Conservation (phyloP, 2,113 vertebrate genomes). For the human (Homo sapiens) region DNA sequence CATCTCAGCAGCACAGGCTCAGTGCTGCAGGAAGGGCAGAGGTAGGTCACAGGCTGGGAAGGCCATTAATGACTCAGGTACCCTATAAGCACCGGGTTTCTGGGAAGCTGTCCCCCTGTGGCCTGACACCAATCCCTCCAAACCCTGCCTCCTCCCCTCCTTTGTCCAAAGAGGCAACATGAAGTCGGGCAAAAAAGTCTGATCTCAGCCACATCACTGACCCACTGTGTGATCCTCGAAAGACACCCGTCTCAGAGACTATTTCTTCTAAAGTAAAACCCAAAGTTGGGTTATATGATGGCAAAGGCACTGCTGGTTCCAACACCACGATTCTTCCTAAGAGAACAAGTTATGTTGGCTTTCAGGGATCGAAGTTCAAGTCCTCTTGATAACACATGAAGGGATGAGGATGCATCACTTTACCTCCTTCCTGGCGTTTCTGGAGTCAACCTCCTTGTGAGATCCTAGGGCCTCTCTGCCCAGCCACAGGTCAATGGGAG, state of each 20-base stretch:
- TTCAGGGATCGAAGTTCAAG: background rate
- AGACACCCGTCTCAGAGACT: background rate
- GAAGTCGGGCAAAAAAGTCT: background rate
- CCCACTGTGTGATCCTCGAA: background rate
- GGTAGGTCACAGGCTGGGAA: background rate
- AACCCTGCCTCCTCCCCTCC: background rate
- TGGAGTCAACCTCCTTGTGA: background rate
- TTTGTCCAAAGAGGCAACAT: background rate
- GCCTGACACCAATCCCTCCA: background rate
- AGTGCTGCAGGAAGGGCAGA: too few species aligned
- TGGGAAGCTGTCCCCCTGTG: background rate
- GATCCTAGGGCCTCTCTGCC: background rate
- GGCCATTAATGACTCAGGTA: too few species aligned
- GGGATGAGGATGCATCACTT: fast-evolving
- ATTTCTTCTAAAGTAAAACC: background rate
- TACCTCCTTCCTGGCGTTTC: background rate
- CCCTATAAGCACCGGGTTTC: background rate
- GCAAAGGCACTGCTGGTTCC: background rate
- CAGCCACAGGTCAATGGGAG: background rate
- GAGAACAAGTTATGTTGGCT: background rate
- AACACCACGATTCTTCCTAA: background rate
- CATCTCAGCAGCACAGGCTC: too few species aligned
- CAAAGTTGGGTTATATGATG: background rate
- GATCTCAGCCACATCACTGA: background rate
- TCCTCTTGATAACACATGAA: background rate